Base-by-base conservation (phyloP, 2,888 invertebrate genomes). In the Galerucella nymphaeae region DNA sequence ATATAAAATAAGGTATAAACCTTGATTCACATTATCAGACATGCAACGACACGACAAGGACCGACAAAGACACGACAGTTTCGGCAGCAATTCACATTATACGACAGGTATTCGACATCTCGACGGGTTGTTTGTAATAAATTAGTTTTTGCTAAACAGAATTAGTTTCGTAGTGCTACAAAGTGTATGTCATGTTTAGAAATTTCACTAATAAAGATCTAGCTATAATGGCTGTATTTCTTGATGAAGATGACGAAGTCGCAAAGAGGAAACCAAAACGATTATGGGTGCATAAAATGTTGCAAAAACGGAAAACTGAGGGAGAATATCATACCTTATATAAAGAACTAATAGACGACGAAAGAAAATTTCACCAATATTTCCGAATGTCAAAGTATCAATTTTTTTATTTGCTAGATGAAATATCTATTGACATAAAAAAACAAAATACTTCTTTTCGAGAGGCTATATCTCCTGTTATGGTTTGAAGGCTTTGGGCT, bases 291-390 rank as follows among this genome's bases (percentile, higher is more conserved):
- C n/a, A n/a, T n/a, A n/a, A n/a, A n/a, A n/a, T n/a, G n/a, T n/a
- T n/a, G n/a, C n/a, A n/a, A n/a, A n/a, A n/a, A n/a, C n/a, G n/a
- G n/a, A n/a, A n/a, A n/a, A n/a, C n/a, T n/a, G 64, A 59, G 23
- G 59, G 5, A 23, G 23, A 59, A 59, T 42, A 41, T 62, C 41
- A 41, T 62, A 58, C 57, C n/a, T 42, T n/a, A 10, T 62, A 62
- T 16, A 62, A 62, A 42, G 62, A 62, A 62, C 42, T 62, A 16
- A 16, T 38, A n/a, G 62, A 62, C 45, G 62, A 62, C 42, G 38
- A 13, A 62, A 42, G 41, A 62, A 62, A 62, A 42, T 62, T 62
- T 62, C n/a, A n/a, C 42, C n/a, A 62, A 41, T 62, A 62, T 62
- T 62, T 62, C 14, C 41, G 62, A 62, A 62, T 59, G 59, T 30